These are phyloP conservation scores for Iselma pallidipennis DNA, from an alignment of 2,888 invertebrate species.

Conservation along the genomic window DNA sequence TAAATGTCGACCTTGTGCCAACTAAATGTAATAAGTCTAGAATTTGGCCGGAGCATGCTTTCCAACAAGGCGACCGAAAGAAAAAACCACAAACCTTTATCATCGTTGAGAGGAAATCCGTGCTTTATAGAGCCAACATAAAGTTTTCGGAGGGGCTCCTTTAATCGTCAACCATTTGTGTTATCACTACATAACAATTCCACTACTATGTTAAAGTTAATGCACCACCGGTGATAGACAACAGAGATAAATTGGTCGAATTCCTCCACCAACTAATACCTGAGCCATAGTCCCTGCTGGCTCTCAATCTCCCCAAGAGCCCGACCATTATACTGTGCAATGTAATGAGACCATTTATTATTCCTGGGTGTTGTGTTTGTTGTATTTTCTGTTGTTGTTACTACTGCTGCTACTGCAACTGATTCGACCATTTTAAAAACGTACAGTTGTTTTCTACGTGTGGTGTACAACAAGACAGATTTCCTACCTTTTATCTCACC, in stretches of 20 bases:
- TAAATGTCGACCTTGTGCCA: too few species aligned
- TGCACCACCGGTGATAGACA: not conserved
- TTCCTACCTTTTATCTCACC: not conserved
- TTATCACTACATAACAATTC: too few species aligned
- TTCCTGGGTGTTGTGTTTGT: slow-evolving; percentile 19
- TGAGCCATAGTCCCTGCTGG: not conserved
- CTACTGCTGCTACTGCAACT: not conserved
- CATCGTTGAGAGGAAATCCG: too few species aligned
- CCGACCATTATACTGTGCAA: slow-evolving; percentile 5
- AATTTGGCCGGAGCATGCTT: too few species aligned
- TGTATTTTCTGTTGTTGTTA: too few species aligned
- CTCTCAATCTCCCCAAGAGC: not conserved
- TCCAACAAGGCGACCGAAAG: too few species aligned
- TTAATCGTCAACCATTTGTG: too few species aligned
- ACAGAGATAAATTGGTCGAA: not conserved
- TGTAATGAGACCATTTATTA: slow-evolving; percentile 38
- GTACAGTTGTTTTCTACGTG: not conserved
- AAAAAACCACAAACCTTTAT: too few species aligned
- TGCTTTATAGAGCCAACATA: too few species aligned
- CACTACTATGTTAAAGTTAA: too few species aligned
- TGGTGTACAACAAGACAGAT: not conserved
- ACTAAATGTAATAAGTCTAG: too few species aligned
- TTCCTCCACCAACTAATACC: not conserved
- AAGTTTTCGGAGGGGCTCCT: too few species aligned
- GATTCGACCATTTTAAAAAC: not conserved